A percentile compares a stretch with the other conserved stretches of the same genome.
These are phyloP conservation scores for Aelia acuminata DNA, from an alignment of 2,888 invertebrate genomes.

Conservation along the genomic window DNA sequence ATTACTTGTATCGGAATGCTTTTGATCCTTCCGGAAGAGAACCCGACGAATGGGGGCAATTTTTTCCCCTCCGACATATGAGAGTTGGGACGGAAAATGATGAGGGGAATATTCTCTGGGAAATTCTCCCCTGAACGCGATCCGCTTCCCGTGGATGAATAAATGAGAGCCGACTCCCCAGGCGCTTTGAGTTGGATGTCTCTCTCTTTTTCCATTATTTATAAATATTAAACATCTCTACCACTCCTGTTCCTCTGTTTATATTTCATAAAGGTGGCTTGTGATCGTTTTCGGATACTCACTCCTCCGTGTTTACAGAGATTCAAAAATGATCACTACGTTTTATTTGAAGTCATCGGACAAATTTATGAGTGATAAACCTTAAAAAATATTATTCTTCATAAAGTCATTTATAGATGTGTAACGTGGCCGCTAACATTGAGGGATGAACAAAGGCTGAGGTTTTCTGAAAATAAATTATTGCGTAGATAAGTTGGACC, in stretches of 20 bases:
- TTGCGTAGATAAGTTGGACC: no score
- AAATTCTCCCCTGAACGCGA: not conserved
- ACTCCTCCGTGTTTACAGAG: not conserved
- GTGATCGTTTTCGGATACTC: not conserved
- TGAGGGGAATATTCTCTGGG: slow-evolving; percentile 34
- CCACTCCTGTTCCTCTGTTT: slow-evolving; percentile 1
- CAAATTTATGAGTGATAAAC: no score
- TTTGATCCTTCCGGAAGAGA: slow-evolving; percentile 17
- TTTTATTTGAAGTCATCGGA: no score
- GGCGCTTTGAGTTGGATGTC: not conserved
- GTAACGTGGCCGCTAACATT: no score
- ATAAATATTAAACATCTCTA: not conserved
- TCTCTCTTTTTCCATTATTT: not conserved
- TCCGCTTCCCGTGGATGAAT: not conserved
- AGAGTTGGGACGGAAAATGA: slow-evolving; percentile 12
- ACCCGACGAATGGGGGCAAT: not conserved
- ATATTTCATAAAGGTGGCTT: not conserved
- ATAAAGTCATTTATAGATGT: no score
- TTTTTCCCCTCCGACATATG: slow-evolving; percentile 21
- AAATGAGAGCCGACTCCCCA: not conserved
- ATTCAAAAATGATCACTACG: no score
- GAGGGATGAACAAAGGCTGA: no score
- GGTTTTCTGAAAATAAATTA: no score
- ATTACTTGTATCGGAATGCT: slow-evolving; percentile 39
- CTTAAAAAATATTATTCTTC: no score